Base-by-base conservation (phyloP, 2,113 vertebrate genomes). In the Bambusicola thoracicus region DNA sequence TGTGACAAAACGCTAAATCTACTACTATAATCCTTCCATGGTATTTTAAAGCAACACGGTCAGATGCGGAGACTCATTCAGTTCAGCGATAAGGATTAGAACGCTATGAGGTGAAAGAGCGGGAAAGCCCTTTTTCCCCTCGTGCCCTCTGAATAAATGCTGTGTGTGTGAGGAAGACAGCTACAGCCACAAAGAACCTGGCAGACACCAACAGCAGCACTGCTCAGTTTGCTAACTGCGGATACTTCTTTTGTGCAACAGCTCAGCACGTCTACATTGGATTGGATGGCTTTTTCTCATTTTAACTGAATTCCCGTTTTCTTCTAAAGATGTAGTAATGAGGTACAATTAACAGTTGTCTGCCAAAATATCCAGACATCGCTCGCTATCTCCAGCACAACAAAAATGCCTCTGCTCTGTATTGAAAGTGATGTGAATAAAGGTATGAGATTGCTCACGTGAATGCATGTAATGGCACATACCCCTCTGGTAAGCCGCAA, bases 21-120 rank as follows among this genome's bases (percentile, higher is more conserved):
- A 38, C 55, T 53, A 12, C 55, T 59, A 10, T 30, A 59, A 90
- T 72, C 43, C 49, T 85, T 76, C 76, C 21, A 56, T 24, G 55
- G 29, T 19, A 67, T 32, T 55, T 30, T 55, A 70, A 86, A 88
- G 70, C 22, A 86, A 67, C 17, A 8, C 53, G 92, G 46, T 77
- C 85, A 85, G 49, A 70, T 16, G 27, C 32, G 85, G 53, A 68
- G 46, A 80, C 58, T 77, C 87, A 83, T 83, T 81, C 17, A 49
- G 38, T 85, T 75, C 51, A 81, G 68, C 51, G 69, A 66, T 55
- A 95, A 87, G 46, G 48, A 87, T 62, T 84, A 81, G 87, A 95
- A 93, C 80, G 49, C 63, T 59, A 53, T 46, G 63, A 94, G 32
- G 88, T 88, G 61, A 90, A 96, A 90, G 19, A 90, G 56, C 65